Evolutionary conservation across 2,797 vertebrate genomes (phyloP), one percentile per base, ranked within the genome.

Genomic region (Helostoma temminkii): DNA sequence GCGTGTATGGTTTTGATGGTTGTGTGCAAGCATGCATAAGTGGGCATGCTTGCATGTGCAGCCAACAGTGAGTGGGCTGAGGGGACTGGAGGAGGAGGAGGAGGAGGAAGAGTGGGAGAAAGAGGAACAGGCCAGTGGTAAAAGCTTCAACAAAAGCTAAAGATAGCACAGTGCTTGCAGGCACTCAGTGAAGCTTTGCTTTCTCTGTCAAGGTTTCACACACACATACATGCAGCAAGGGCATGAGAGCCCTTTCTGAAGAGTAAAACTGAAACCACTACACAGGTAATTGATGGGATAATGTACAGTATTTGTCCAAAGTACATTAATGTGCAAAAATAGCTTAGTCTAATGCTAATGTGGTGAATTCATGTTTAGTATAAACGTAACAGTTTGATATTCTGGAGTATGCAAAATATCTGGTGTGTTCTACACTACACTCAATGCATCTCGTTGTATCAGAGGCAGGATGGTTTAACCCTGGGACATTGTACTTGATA

Each of bases 81-180:
- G 71, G 52, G 77, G 86, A 81, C 47, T 21, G 54, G 78, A 70
- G 80, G 66, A 84, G 62, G 61, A 54, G 54, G 78, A 70, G 80
- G 66, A 84, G 62, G 61, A 54, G 76, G 78, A 21, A 67, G 46
- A 79, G 67, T 62, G 62, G 65, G 80, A 88, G 67, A 66, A 80
- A 66, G 84, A 70, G 78, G 85, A 88, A 87, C 83, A 89, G 85
- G 81, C 89, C 82, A 83, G 76, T 86, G 84, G 86, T 89, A 89
- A 90, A 89, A 89, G 91, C 90, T 85, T 90, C 87, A 87, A 89
- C 84, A 80, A 78, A 84, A 79, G 92, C 92, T 94, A 94, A 94
- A 94, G 92, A 94, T 94, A 95, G 93, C 81, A 58, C 80, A 76
- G 78, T n/a, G 89, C 93, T 94, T 6, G 67, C 78, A 90, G 93